Evolutionary conservation across 2,113 vertebrate genomes (phyloP).

Genomic region (Gallinago media): DNA sequence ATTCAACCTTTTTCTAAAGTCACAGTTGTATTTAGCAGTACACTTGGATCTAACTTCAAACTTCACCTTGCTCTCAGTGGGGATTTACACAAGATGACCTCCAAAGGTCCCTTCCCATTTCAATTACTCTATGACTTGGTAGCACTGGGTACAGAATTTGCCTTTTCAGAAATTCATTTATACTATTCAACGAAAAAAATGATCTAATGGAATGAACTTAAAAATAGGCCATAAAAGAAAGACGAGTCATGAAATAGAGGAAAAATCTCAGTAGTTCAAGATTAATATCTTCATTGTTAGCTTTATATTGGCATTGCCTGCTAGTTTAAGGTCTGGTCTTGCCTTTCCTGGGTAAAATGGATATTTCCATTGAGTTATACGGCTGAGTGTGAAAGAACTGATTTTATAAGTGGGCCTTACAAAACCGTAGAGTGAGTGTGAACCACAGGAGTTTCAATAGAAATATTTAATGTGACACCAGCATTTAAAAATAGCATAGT

Average conservation of each 20-base stretch:
- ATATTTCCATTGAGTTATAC: neutral
- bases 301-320: neutral
- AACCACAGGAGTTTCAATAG: neutral
- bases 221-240: neutral
- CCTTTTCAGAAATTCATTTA: neutral
- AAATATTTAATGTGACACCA: neutral
- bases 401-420: neutral
- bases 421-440: neutral
- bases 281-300: neutral
- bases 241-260: neutral
- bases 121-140: neutral
- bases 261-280: neutral
- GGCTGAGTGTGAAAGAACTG: neutral
- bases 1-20: neutral
- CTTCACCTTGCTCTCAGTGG: neutral
- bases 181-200: neutral
- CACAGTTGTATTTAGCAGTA: neutral
- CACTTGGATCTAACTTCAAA: neutral
- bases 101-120: neutral
- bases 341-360: neutral
- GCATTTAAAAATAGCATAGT: neutral
- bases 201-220: neutral
- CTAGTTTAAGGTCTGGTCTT: neutral
- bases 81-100: neutral
- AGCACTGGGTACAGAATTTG: neutral